These are phyloP conservation scores for Arbacia lixula DNA, from an alignment of 53 echinoderm and acorn worm genomes.

Conservation along the genomic window DNA sequence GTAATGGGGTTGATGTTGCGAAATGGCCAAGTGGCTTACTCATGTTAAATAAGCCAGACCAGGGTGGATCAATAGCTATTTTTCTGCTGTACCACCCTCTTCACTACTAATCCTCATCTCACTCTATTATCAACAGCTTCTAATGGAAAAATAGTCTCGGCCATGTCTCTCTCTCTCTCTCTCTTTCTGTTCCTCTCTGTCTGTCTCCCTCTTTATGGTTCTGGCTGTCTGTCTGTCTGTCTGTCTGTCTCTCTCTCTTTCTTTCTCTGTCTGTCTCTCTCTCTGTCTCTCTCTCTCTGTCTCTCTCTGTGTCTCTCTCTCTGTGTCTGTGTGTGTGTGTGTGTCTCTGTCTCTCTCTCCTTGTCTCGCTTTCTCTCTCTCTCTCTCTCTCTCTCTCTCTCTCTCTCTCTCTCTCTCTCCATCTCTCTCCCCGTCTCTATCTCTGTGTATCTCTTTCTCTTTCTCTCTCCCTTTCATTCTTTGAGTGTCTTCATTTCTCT, in stretches of 20 bases:
- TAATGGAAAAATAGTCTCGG: too few relatives aligned
- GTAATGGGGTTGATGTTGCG: conserved; percentile 9
- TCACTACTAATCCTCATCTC: neutral
- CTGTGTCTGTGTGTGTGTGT: too few relatives aligned
- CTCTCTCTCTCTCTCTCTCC: neutral
- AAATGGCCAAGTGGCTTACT: conserved; percentile 1
- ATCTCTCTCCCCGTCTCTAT: neutral
- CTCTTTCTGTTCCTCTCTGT: neutral
- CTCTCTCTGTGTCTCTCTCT: neutral
- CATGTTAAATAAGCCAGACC: neutral
- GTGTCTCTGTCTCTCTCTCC: neutral
- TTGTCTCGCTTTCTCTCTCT: neutral
- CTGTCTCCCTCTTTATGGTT: neutral
- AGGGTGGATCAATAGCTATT: conserved; percentile 15
- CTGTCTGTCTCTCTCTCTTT: neutral
- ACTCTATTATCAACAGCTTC: neutral
- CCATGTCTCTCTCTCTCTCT: neutral
- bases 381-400: conserved; percentile 9
- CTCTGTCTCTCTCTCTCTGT: neutral
- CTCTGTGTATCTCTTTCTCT: neutral
- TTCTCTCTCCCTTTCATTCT: neutral
- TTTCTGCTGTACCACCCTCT: conserved; percentile 13
- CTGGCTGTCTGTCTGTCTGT: neutral
- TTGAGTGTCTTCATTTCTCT: neutral
- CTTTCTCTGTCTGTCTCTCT: neutral